Percentiles rank a stretch among this genome's conserved stretches.
Evolutionary conservation across 2,113 vertebrate genomes (phyloP).

Genomic region (Cavia aperea): DNA sequence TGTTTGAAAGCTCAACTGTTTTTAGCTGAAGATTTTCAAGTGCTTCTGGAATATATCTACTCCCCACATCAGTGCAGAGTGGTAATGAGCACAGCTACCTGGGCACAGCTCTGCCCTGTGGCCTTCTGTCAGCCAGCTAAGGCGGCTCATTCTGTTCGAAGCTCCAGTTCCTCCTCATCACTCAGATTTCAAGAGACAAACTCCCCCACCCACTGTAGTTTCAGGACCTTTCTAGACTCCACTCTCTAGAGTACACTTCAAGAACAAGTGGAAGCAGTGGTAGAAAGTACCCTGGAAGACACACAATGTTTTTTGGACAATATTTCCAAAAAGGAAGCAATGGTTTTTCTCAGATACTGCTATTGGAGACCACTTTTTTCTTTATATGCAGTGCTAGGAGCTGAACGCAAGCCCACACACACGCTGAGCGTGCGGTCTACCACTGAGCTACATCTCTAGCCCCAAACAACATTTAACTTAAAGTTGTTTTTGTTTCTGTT

Average conservation of each 20-base stretch:
- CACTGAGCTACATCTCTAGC: not conserved
- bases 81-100: not conserved
- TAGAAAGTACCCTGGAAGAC: not conserved
- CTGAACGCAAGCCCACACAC: not conserved
- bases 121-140: not conserved
- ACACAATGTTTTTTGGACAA: not conserved
- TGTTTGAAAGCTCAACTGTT: slow-evolving; percentile 8
- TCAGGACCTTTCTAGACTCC: not conserved
- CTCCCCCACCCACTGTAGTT: not conserved
- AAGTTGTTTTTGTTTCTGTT: not conserved
- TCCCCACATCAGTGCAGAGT: not conserved
- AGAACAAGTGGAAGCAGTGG: not conserved
- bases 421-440: not conserved
- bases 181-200: not conserved
- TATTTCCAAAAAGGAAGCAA: not conserved
- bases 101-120: not conserved
- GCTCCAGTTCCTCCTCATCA: not conserved
- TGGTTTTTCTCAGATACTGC: not conserved
- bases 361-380: not conserved
- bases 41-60: not conserved
- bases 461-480: not conserved
- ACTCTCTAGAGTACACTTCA: not conserved
- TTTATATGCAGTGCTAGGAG: not conserved
- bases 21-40: slow-evolving; percentile 13
- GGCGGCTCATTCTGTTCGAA: not conserved